Percentiles rank a stretch among this genome's conserved stretches.
Evolutionary conservation across 2,797 vertebrate species (phyloP).

Genomic region (Tamandua tetradactyla): DNA sequence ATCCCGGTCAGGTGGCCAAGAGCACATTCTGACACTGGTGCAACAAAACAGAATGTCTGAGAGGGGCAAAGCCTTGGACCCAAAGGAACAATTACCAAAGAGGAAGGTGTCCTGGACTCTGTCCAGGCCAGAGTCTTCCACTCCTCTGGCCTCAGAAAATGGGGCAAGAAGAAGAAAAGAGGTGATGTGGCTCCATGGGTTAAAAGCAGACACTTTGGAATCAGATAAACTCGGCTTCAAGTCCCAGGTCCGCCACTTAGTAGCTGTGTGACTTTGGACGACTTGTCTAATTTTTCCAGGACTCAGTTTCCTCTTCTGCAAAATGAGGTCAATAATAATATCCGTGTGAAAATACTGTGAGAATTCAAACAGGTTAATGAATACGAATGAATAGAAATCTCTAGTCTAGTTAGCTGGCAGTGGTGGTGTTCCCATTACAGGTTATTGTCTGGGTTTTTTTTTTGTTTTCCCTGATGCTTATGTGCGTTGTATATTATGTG

Average conservation of each 20-base stretch:
- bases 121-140: accelerated
- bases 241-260: background rate
- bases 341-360: accelerated
- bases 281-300: background rate
- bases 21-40: background rate
- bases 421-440: background rate
- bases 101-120: background rate
- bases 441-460: background rate
- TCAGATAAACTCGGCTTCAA: background rate
- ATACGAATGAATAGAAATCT: background rate
- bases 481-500: background rate
- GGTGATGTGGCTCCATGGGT: accelerated
- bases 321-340: background rate
- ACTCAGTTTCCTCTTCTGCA: too few relatives aligned
- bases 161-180: background rate
- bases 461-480: background rate
- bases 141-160: background rate
- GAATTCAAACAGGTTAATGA: background rate
- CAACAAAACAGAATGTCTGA: background rate
- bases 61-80: background rate
- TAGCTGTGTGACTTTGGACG: background rate
- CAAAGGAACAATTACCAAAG: background rate
- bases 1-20: background rate
- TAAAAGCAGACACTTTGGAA: background rate
- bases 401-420: background rate